Evolutionary conservation across 2,888 invertebrate species (phyloP).

Genomic region (Chloromyia formosa): DNA sequence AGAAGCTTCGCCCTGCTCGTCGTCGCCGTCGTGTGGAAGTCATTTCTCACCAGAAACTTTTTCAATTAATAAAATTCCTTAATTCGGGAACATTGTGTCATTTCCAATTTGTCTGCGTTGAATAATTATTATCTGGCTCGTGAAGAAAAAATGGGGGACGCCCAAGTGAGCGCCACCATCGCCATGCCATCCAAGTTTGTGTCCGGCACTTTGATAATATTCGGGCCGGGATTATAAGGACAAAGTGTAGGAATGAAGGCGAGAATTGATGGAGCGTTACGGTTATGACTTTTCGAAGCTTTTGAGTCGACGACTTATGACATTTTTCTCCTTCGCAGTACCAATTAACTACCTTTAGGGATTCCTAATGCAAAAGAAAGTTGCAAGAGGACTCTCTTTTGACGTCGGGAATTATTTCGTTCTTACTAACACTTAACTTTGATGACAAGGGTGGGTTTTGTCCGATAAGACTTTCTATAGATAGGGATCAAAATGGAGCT

Average conservation of each 20-base stretch:
- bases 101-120: conserved; percentile 48
- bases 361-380: too few species aligned
- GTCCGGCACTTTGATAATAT: conserved; percentile 24
- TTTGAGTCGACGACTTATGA: not conserved
- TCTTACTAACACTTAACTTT: too few species aligned
- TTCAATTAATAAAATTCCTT: conserved; percentile 51
- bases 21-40: conserved; percentile 34
- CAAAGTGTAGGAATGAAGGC: not conserved
- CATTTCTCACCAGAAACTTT: conserved; percentile 46
- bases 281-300: not conserved
- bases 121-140: conserved; percentile 43
- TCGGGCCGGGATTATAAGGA: not conserved
- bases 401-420: too few species aligned
- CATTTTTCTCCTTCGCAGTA: not conserved
- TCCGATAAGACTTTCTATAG: too few species aligned
- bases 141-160: not conserved
- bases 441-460: too few species aligned
- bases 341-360: too few species aligned
- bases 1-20: too few species aligned
- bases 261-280: not conserved
- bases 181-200: not conserved
- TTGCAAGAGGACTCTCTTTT: too few species aligned
- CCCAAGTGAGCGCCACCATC: too few species aligned
- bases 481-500: too few species aligned
- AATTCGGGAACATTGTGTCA: conserved; percentile 49